Evolutionary conservation across 1,140 invertebrate genomes (phyloP), one percentile per base, ranked within the genome.

Genomic region (Venustaconcha ellipsiformis): DNA sequence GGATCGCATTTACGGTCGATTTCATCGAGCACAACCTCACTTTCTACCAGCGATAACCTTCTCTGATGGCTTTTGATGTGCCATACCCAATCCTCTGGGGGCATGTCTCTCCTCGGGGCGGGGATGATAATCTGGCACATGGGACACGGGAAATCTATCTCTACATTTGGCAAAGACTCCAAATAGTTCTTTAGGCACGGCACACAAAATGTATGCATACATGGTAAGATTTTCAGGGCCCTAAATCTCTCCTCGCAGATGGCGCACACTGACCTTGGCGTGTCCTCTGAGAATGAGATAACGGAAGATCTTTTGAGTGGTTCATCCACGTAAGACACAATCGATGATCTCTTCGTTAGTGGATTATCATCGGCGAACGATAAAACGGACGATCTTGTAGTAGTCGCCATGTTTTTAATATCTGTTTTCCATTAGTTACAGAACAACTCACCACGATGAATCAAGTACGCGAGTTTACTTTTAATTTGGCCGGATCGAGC

Each of bases 1-100:
- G 75, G 75, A n/a, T 76, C 75, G 30, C 75, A 71, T 48, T 72
- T 71, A 17, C 75, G 55, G 12, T 76, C 75, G 15, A 72, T 57
- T 17, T 76, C 75, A 12, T 65, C 23, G 2, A 63, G 37, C 12
- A 60, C 57, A n/a, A 76, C 57, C n/a, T 71, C 60, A 2, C 69
- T 66, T 20, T 76, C 74, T 18, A 76, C 56, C 3, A 76, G 30
- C 37, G 37, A 48, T 48, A 48, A 48, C 37, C 37, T 48, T 48
- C 37, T 48, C 8, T 55, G 57, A 55, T 76, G 70, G 12, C 68
- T 71, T 48, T 57, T 64, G 30, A 76, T 67, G 60, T 71, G 60
- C 62, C 67, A 71, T 56, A 70, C 69, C 75, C 75, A 76, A 71
- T 76, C 63, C 12, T 76, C 69, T 17, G 59, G 67, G 18, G 70